These are phyloP conservation scores for Bettongia penicillata DNA, from an alignment of 2,113 vertebrate species.

Conservation along the genomic window DNA sequence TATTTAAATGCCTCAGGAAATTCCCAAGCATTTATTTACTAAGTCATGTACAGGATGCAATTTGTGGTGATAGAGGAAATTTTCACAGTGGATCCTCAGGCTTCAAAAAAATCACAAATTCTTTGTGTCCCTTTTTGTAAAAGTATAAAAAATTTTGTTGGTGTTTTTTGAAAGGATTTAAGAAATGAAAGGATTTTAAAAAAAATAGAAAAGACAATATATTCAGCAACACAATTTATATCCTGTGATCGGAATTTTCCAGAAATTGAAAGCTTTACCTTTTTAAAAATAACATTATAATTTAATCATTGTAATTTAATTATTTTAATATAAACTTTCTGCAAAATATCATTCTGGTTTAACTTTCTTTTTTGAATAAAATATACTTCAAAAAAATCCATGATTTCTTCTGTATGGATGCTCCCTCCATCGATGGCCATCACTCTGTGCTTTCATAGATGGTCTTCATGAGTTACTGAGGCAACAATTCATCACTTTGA, in stretches of 20 bases:
- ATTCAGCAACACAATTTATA: neutral
- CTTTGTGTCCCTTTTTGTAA: neutral
- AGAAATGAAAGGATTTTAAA: neutral
- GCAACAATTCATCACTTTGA: neutral
- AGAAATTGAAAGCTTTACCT: neutral
- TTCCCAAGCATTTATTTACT: neutral
- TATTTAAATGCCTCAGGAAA: neutral
- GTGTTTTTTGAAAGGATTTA: neutral
- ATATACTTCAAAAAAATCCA: neutral
- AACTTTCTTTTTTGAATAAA: neutral
- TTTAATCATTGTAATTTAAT: neutral
- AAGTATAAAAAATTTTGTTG: neutral
- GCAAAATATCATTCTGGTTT: neutral
- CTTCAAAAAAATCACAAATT: neutral
- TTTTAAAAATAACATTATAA: neutral
- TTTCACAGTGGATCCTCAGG: neutral
- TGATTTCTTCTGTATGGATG: neutral
- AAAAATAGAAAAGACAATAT: neutral
- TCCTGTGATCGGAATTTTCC: neutral
- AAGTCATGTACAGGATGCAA: neutral
- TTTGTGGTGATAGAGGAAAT: too few relatives aligned
- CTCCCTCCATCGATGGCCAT: neutral
- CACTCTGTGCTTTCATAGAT: neutral
- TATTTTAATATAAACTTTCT: too few relatives aligned
- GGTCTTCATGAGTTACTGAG: neutral